phyloP scores from a whole-genome alignment of 2,888 invertebrate species.

The Trichogramma evanescens region DNA sequence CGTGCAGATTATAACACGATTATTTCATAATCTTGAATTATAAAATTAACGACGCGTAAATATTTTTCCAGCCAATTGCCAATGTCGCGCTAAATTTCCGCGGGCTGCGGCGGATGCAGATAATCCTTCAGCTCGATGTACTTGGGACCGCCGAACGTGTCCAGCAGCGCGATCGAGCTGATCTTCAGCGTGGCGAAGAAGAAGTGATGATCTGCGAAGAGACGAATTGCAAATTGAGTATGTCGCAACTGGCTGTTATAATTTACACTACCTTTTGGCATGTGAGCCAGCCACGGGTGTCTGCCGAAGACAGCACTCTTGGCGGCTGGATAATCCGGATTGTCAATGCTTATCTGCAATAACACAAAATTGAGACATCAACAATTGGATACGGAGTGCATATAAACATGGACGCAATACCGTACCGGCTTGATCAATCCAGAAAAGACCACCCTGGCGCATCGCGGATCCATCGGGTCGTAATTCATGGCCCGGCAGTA shows the following conservation, averaged over 20 bases:
- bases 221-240: neutral
- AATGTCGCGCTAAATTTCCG: neutral
- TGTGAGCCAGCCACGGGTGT: slow-evolving; percentile 64
- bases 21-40: no score
- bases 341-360: slow-evolving; percentile 51
- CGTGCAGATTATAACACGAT: no score
- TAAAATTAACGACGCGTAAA: neutral
- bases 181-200: slow-evolving; percentile 73
- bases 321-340: slow-evolving; percentile 55
- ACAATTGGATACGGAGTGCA: neutral
- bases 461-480: slow-evolving; percentile 72
- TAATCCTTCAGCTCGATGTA: slow-evolving; percentile 61
- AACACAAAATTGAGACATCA: slow-evolving; percentile 15
- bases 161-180: slow-evolving; percentile 65
- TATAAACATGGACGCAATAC: neutral
- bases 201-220: slow-evolving; percentile 62
- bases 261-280: slow-evolving; percentile 49
- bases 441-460: slow-evolving; percentile 64
- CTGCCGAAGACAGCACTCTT: slow-evolving; percentile 60
- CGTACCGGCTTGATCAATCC: slow-evolving; percentile 61
- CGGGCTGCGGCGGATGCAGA: slow-evolving; percentile 39
- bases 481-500: slow-evolving; percentile 58
- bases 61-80: neutral
- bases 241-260: no score
- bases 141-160: slow-evolving; percentile 76